Base-by-base conservation (phyloP, 2,888 invertebrate species). In the Scaptomyza tumidula region DNA sequence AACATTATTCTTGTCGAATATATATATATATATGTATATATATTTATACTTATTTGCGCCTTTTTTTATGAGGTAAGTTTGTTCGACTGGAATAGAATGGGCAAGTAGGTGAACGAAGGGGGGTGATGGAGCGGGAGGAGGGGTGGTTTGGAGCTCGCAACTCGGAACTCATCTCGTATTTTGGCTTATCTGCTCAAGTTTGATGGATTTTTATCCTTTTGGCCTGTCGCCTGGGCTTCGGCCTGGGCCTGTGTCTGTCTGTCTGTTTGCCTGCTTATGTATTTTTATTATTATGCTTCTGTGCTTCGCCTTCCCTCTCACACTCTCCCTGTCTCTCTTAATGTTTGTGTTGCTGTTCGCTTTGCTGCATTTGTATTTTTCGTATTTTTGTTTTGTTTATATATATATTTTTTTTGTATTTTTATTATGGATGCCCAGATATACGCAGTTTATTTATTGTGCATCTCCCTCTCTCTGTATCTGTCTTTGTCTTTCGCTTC, bases 151-250 rank as follows among this genome's bases (percentile, higher is more conserved):
- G 53, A 24, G 44, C 48, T 52, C 43, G 19, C 1, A 50, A 46
- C 14, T 16, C 43, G 43, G 57, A 81, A 73, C 64, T 81, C 82
- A 74, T 72, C 85, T 72, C 71, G 66, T 74, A 71, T 63, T 73
- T 78, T 75, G 77, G 78, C 86, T 87, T 87, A 88, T 86, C 86
- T 86, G 83, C 86, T 81, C 86, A 83, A 86, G 80, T 87, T 86
- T 88, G 86, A 86, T 86, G 86, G 86, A 86, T 86, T 87, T 78
- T 81, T 83, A 87, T 88, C 88, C 86, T 68, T 80, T 86, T 76
- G 61, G 54, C 61, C 69, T 63, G 56, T 56, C 55, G 43, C 63
- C 55, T 49, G 46, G 43, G 64, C 60, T 16, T 52, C n/a, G n/a
- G n/a, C n/a, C n/a, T n/a, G n/a, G 39, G 16, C 6, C 7, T 39